Evolutionary conservation across 2,113 vertebrate genomes (phyloP).

Genomic region (Orycteropus afer): DNA sequence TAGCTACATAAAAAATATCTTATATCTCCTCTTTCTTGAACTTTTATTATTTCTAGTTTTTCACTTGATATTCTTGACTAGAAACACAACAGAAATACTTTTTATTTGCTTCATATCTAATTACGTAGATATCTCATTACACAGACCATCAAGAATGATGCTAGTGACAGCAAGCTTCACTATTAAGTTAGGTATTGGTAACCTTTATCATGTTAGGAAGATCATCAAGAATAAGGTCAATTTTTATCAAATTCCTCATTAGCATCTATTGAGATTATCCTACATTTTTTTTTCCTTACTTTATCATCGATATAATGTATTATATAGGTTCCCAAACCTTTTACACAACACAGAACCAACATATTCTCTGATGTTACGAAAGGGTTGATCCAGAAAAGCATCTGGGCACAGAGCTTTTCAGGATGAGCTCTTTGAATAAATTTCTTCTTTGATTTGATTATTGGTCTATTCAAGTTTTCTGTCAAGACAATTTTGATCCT

Average conservation of each 20-base stretch:
- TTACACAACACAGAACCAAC: background rate
- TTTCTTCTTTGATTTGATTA: background rate
- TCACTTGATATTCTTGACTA: background rate
- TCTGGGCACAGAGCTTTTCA: background rate
- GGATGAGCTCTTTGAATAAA: background rate
- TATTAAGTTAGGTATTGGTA: background rate
- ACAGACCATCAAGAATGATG: background rate
- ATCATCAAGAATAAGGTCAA: background rate
- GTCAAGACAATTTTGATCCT: background rate
- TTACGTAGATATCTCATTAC: background rate
- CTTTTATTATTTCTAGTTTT: background rate
- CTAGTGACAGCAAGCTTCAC: background rate
- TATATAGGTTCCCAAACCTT: background rate
- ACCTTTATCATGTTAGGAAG: background rate
- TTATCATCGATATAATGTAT: background rate
- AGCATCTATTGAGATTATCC: background rate
- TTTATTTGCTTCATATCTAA: background rate
- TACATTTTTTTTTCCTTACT: background rate
- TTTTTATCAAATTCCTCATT: no score
- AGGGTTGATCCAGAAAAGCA: background rate
- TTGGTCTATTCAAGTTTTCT: background rate
- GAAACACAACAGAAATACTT: background rate
- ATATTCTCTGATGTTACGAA: background rate
- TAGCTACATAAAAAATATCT: background rate
- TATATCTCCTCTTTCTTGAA: background rate